phyloP scores from a whole-genome alignment of 2,888 invertebrate species.

The Eupithecia subumbrata region DNA sequence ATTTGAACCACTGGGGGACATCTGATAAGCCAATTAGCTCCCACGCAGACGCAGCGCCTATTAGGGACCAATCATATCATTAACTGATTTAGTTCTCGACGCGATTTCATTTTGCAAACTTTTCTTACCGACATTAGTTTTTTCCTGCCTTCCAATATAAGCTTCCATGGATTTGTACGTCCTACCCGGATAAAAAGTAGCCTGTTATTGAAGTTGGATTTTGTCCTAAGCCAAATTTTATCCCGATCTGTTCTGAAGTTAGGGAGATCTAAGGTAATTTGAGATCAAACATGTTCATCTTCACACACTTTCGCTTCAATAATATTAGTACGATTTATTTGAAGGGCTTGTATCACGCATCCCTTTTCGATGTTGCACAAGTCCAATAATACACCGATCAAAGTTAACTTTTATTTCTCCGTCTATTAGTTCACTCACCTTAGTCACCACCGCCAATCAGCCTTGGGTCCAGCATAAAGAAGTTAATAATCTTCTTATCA shows the following conservation, averaged over 20 bases:
- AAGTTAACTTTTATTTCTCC: neutral
- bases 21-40: constrained; percentile 31
- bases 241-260: neutral
- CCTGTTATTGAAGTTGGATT: neutral
- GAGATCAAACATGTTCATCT: neutral
- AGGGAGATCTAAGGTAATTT: neutral
- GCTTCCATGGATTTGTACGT: neutral
- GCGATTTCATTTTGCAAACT: constrained; percentile 27
- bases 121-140: neutral
- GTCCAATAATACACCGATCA: neutral
- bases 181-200: neutral
- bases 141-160: constrained; percentile 11
- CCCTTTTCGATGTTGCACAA: neutral
- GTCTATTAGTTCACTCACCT: constrained; percentile 6
- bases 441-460: neutral
- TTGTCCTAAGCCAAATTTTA: neutral
- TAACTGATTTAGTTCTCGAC: constrained; percentile 29
- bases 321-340: neutral
- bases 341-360: neutral
- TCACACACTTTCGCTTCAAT: neutral
- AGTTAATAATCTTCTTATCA: neutral
- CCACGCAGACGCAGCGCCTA: constrained; percentile 24
- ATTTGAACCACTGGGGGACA: constrained; percentile 25
- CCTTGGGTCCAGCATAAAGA: neutral
- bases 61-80: constrained; percentile 31